Evolutionary conservation across 2,113 vertebrate species (phyloP), one percentile per base, ranked within the genome.

Genomic region (Gallinago paraguaiae): DNA sequence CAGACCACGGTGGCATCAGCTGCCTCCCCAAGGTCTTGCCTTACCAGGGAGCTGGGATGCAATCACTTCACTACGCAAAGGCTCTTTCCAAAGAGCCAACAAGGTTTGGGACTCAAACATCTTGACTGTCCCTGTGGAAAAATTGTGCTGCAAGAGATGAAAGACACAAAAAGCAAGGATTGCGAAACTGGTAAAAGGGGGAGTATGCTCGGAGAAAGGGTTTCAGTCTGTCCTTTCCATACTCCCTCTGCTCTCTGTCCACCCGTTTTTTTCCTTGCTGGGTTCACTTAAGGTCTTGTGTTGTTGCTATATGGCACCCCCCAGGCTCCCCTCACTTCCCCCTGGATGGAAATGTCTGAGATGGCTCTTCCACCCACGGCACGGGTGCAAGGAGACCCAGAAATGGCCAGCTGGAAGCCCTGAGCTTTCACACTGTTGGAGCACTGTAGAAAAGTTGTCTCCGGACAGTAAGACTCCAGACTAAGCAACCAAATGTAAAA

Each of bases 141-240:
- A 93, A 79, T 43, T 81, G 82, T 71, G 51, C 79, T 86, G 64
- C 51, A 85, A 88, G 86, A 86, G 37, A 43, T 33, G 63, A 86
- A 92, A 88, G 54, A 45, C 41, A 71, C n/a, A 68, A 75, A 81
- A 87, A 93, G 17, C 46, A 35, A 20, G 28, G 53, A 81, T 71
- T 94, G 81, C 75, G 84, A 94, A 91, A 92, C 11, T 7, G 28
- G 88, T 67, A 46, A 86, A 94, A 90, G 53, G 72, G 56, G 39
- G 85, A 71, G 1, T 41, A 46, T 90, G 86, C 35, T 79, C 43
- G 76, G 60, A 93, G 43, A 82, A 88, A 76, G 31, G 19, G 10
- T 65, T 89, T 50, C 78, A 46, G 39, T 8, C 61, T 0, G 0
- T 60, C 15, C 33, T 89, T 80, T 78, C 37, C 16, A 17, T 18